Conservation (phyloP, 37 sponge, comb jelly and placozoan genomes). For the Cladorhizidae sp. region DNA sequence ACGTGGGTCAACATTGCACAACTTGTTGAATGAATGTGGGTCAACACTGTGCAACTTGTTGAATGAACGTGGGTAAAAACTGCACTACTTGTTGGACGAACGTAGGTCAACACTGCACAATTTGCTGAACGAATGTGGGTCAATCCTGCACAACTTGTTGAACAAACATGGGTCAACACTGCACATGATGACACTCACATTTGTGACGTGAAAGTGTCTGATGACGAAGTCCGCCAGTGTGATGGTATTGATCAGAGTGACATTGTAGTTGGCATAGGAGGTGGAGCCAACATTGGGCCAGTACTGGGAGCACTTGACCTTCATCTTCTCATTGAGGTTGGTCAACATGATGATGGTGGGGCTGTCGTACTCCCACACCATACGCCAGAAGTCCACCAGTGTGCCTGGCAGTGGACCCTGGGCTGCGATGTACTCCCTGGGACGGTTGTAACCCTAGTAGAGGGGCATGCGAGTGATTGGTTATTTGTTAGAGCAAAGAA, state of each 20-base stretch:
- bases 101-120: no score
- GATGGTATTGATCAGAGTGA: constrained; percentile 38
- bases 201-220: constrained; percentile 41
- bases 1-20: no score
- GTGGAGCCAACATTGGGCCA: constrained; percentile 58
- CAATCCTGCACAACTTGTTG: no score
- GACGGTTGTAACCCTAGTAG: constrained; percentile 77
- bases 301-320: constrained; percentile 80
- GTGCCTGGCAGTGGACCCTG: constrained; percentile 89
- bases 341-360: constrained; percentile 82
- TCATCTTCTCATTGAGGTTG: constrained; percentile 65
- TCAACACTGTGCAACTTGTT: no score
- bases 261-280: constrained; percentile 43
- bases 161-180: no score
- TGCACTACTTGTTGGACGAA: no score
- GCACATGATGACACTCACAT: no score
- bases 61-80: no score
- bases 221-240: constrained; percentile 45
- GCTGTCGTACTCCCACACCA: constrained; percentile 78
- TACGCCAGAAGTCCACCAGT: constrained; percentile 87
- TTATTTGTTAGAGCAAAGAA: no score
- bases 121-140: no score
- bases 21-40: no score
- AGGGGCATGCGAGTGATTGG: no score
- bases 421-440: constrained; percentile 87